phyloP scores from a whole-genome alignment of 2,888 invertebrate genomes.

The Dicyrtomina minuta region DNA sequence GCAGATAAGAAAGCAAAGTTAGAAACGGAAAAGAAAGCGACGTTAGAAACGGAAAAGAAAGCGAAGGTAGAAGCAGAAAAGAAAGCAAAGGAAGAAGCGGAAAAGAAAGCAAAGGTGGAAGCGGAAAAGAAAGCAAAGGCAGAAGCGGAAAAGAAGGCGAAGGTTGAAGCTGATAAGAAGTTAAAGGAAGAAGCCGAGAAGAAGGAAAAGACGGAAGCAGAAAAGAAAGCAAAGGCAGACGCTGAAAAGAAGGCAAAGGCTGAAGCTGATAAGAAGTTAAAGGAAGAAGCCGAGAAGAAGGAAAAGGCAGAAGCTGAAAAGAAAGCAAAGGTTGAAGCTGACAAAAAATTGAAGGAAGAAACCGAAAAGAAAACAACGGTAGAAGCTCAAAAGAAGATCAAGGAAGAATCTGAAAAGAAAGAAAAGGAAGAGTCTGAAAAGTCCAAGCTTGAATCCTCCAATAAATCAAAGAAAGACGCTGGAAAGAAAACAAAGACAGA shows the following conservation, averaged over 20 bases:
- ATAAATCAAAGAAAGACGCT: slow-evolving; percentile 6
- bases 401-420: slow-evolving; percentile 6
- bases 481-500: background rate
- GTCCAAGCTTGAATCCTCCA: background rate
- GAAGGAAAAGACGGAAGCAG: background rate
- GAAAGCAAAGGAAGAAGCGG: background rate
- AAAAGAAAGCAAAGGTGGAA: slow-evolving; percentile 16
- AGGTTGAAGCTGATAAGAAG: slow-evolving; percentile 3
- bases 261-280: slow-evolving; percentile 6
- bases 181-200: background rate
- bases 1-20: slow-evolving; percentile 4
- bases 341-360: slow-evolving; percentile 15
- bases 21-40: background rate
- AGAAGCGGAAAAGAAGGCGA: background rate
- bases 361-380: slow-evolving; percentile 2
- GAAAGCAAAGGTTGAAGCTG: slow-evolving; percentile 3
- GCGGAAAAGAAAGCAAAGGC: slow-evolving; percentile 9
- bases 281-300: slow-evolving; percentile 19
- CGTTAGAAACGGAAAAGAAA: background rate
- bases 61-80: background rate
- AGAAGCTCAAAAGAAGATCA: slow-evolving; percentile 1
- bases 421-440: slow-evolving; percentile 16
- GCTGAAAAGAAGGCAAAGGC: background rate
- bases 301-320: slow-evolving; percentile 5
- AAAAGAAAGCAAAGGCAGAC: background rate